These are phyloP conservation scores for Lycophotia porphyrea DNA, from an alignment of 2,888 invertebrate genomes.

Conservation along the genomic window DNA sequence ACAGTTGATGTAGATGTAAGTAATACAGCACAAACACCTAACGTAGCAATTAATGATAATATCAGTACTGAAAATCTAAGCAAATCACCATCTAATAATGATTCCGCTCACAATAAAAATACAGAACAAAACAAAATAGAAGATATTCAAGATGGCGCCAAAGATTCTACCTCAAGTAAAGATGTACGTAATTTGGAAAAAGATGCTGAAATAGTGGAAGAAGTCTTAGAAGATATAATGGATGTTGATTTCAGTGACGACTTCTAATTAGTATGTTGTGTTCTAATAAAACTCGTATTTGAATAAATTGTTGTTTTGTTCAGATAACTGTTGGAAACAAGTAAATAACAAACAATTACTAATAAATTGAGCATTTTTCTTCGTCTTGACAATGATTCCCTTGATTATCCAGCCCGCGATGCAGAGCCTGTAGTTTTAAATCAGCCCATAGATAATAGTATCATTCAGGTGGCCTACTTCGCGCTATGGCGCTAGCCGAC, in stretches of 20 bases:
- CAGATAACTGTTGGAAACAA: neutral
- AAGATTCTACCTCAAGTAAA: neutral
- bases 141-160: neutral
- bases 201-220: neutral
- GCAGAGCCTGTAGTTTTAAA: no score
- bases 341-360: no score
- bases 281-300: constrained; percentile 46
- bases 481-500: no score
- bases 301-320: constrained; percentile 15
- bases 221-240: constrained; percentile 75
- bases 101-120: constrained; percentile 4
- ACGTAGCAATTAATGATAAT: constrained; percentile 10
- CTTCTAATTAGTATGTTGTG: constrained; percentile 69
- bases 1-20: constrained; percentile 1
- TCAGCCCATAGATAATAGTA: no score
- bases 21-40: neutral
- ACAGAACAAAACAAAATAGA: neutral
- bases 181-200: constrained; percentile 16
- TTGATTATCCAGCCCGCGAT: no score
- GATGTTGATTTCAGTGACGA: constrained; percentile 85
- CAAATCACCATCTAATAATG: constrained; percentile 1
- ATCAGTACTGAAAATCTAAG: constrained; percentile 23
- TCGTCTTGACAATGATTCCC: no score
- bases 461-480: no score
- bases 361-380: no score